A percentile compares a stretch with the other conserved stretches of the same genome.
phyloP scores from a whole-genome alignment of 2,888 invertebrate species.

The Ophion slaviceki region DNA sequence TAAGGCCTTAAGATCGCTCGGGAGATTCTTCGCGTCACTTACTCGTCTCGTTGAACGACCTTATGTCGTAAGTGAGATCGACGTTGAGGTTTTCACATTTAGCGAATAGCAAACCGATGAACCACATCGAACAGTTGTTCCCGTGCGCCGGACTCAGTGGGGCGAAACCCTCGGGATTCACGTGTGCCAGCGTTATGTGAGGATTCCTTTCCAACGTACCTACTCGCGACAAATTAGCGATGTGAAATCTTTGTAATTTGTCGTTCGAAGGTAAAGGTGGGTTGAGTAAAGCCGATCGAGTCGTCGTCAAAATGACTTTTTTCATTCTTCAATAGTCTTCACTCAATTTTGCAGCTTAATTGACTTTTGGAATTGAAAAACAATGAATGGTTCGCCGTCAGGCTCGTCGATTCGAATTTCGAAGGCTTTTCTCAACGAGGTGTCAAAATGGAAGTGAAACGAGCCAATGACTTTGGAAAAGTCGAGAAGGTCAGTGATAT shows the following conservation, averaged over 20 bases:
- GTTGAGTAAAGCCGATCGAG: neutral
- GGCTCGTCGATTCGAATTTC: neutral
- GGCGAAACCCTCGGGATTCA: constrained; percentile 95
- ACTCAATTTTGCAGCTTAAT: neutral
- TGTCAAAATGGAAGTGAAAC: neutral
- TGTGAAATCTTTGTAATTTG: constrained; percentile 65
- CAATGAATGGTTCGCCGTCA: neutral
- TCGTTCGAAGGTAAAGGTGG: neutral
- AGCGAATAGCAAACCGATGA: constrained; percentile 97
- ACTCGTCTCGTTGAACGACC: constrained; percentile 95
- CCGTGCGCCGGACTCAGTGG: constrained; percentile 85
- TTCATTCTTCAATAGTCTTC: neutral
- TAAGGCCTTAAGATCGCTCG: neutral
- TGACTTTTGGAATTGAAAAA: neutral
- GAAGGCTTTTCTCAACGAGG: neutral
- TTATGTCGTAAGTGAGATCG: constrained; percentile 96
- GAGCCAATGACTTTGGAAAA: neutral
- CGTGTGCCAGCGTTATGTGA: constrained; percentile 96
- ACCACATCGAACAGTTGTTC: constrained; percentile 95
- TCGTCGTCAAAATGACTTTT: neutral
- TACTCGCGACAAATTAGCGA: constrained; percentile 75
- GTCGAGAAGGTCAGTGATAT: neutral
- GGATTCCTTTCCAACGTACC: constrained; percentile 95
- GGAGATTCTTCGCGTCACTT: constrained; percentile 77
- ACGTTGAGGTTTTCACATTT: constrained; percentile 95